Evolutionary conservation across 2,888 invertebrate species (phyloP), one percentile per base, ranked within the genome.

Genomic region (Nipponacmea schrenckii): DNA sequence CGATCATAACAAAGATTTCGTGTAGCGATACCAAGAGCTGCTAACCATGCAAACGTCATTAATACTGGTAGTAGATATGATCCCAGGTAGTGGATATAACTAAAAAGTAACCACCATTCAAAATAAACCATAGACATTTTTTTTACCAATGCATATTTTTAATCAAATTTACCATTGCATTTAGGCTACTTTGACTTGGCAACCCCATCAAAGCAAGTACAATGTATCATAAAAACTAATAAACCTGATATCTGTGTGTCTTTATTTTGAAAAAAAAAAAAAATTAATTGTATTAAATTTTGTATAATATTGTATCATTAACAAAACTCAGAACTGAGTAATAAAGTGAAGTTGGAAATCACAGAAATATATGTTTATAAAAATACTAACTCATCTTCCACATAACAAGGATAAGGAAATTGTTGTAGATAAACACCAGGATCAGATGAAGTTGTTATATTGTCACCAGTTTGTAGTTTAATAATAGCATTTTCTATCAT

Each of bases 341-440:
- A n/a, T n/a, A n/a, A n/a, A n/a, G n/a, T n/a, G n/a, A n/a, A n/a
- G n/a, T n/a, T n/a, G n/a, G n/a, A n/a, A n/a, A n/a, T n/a, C n/a
- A n/a, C n/a, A n/a, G n/a, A n/a, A n/a, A n/a, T n/a, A n/a, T n/a
- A n/a, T n/a, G n/a, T n/a, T n/a, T n/a, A 48, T 15, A 48, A 27
- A 14, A 68, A 14, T 10, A 81, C 86, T 83, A 80, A 89, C 89
- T 78, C 78, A 74, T 90, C 90, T 44, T 83, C 74, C 26, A 79
- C 80, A 73, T 88, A 87, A 69, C 90, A 90, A 4, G 89, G 88
- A 74, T 85, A 87, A 0, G 90, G 90, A 72, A 89, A 85, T 79
- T 89, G 89, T 71, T 89, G 85, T 63, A 88, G 68, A 65, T 82
- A 81, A 4, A 82, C 71, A 1, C 79, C 72, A 15, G 71, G 71